A percentile compares a stretch with the other conserved stretches of the same genome.
Evolutionary conservation across 1,140 invertebrate species (phyloP).

Genomic region (Pteromalus puparum): DNA sequence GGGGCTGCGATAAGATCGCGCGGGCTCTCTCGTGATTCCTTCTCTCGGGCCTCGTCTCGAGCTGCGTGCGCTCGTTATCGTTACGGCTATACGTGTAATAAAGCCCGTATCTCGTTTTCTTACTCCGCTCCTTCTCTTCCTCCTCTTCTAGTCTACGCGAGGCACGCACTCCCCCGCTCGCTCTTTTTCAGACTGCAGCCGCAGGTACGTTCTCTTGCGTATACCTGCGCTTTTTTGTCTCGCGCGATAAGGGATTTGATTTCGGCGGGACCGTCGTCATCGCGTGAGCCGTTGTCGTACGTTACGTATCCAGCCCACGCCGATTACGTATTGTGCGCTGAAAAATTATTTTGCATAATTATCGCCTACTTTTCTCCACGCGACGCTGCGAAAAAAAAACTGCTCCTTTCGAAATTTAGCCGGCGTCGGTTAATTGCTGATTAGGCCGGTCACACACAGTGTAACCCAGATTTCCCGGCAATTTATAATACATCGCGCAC

Average conservation of each 20-base stretch:
- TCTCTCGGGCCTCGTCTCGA: no score
- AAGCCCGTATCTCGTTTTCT: background rate
- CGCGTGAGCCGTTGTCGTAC: background rate
- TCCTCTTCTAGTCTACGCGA: no score
- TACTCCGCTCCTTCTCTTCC: no score
- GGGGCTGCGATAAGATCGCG: background rate
- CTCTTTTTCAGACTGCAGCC: background rate
- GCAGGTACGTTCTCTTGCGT: no score
- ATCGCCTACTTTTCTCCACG: background rate
- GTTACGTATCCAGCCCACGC: no score
- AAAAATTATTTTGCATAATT: background rate
- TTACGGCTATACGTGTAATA: background rate
- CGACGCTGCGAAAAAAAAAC: background rate
- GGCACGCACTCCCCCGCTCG: background rate
- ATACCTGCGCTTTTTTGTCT: no score
- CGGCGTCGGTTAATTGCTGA: no score
- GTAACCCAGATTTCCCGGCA: background rate
- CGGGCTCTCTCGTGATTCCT: background rate
- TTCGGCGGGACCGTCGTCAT: background rate
- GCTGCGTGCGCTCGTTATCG: background rate
- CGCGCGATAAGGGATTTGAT: background rate
- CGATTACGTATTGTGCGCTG: background rate
- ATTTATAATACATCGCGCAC: background rate
- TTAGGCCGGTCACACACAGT: background rate
- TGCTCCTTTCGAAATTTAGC: background rate